Base-by-base conservation (phyloP, 2,113 vertebrate species). In the Callionymus lyra region DNA sequence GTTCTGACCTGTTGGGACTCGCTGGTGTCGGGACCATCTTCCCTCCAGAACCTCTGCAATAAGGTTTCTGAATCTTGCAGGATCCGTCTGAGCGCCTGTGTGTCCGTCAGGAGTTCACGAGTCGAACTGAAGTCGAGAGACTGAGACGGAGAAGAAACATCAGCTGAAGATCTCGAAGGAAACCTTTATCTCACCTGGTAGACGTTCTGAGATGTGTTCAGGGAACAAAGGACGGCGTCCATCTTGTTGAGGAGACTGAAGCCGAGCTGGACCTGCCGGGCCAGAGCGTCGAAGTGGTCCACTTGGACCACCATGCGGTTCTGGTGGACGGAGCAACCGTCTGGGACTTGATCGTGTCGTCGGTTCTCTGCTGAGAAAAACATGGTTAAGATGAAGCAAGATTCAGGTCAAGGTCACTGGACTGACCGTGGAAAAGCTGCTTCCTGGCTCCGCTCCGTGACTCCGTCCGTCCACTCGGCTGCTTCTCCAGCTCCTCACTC, bases 41-140 rank as follows among this genome's bases (percentile, higher is more conserved):
- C 77, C 53, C 80, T 83, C 89, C 90, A 95, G 81, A 93, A 92
- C 71, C 77, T 81, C 19, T 47, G 19, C 0, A 94, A 88, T 42
- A 90, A 83, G 19, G 87, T 72, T 0, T 62, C 16, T 0, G 84
- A 84, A 63, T 91, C 86, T 19, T 91, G 84, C 53, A 96, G 67
- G 55, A 85, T 45, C 18, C 58, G 55, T 1, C 69, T 73, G 71
- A 98, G 81, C 37, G 79, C 72, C 17, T 48, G 70, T 17, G 82
- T 41, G 0, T 72, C 85, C 38, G 70, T 63, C 57, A 81, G 70
- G 6, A 93, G 70, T 19, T 79, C 85, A 1, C 38, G 69, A 3
- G 76, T 12, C 0, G 56, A 48, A 1, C 42, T 48, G 1, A 56
- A 39, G 47, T 58, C 57, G 9, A 67, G 54, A 9, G 38, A 65